phyloP scores from a whole-genome alignment of 2,113 vertebrate species.

The Butastur rufipennis region DNA sequence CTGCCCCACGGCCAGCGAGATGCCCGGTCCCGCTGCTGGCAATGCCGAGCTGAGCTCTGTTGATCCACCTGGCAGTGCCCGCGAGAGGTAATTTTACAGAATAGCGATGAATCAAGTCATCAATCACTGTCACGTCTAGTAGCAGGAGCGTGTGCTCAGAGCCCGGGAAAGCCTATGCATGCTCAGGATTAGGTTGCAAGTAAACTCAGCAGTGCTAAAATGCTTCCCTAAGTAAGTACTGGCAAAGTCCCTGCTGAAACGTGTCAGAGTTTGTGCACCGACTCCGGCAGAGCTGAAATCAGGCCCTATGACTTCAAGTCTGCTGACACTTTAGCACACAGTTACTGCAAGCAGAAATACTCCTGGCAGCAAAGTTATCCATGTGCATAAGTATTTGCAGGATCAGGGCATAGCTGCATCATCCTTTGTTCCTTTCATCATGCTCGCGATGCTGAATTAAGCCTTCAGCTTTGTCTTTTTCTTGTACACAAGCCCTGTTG shows the following conservation, averaged over 20 bases:
- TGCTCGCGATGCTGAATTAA: constrained; percentile 37
- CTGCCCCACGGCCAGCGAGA: background rate
- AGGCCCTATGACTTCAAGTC: constrained; percentile 30
- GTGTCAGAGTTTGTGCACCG: background rate
- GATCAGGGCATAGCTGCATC: constrained; percentile 60
- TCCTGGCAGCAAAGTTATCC: constrained; percentile 54
- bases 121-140: constrained; percentile 45
- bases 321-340: background rate
- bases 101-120: constrained; percentile 50
- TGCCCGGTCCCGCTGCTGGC: background rate
- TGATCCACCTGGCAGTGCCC: constrained; percentile 23
- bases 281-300: background rate
- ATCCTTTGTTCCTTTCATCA: constrained; percentile 59
- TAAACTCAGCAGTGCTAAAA: constrained; percentile 63
- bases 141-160: background rate
- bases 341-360: constrained; percentile 11
- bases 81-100: background rate
- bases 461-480: constrained; percentile 61
- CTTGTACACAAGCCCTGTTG: constrained; percentile 19
- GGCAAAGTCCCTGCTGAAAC: constrained; percentile 39
- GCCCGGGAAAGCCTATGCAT: constrained; percentile 60
- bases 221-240: constrained; percentile 40
- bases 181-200: constrained; percentile 69
- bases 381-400: constrained; percentile 58
- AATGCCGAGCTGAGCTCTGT: background rate